Conservation (phyloP, 2,888 invertebrate genomes). For the Drosophila multiciliata region DNA sequence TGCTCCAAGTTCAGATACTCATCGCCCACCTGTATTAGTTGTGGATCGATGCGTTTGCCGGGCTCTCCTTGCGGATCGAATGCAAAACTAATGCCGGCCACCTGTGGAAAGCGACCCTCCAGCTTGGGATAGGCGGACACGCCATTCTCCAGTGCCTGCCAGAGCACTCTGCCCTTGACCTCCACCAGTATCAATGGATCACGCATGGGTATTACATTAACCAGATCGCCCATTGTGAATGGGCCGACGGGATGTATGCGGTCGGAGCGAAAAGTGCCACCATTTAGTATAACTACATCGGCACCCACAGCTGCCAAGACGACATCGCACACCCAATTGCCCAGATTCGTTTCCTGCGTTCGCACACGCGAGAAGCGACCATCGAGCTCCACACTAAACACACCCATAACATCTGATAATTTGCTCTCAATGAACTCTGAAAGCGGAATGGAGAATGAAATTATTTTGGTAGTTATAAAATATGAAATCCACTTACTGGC, state of each 20-base stretch:
- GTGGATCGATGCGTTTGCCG: slow-evolving; percentile 89
- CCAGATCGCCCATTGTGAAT: slow-evolving; percentile 93
- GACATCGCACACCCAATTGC: slow-evolving; percentile 93
- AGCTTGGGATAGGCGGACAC: slow-evolving; percentile 94
- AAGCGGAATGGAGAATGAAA: slow-evolving; percentile 22
- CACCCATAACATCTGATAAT: slow-evolving; percentile 93
- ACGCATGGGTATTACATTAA: slow-evolving; percentile 93
- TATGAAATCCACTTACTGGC: slow-evolving; percentile 78
- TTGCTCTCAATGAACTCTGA: slow-evolving; percentile 92
- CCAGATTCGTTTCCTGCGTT: slow-evolving; percentile 94
- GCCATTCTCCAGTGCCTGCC: slow-evolving; percentile 92
- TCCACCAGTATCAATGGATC: slow-evolving; percentile 92
- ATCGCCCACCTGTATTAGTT: slow-evolving; percentile 93
- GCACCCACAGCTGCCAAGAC: slow-evolving; percentile 93
- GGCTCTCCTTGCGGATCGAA: slow-evolving; percentile 90
- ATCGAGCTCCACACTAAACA: slow-evolving; percentile 94
- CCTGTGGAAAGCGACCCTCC: slow-evolving; percentile 95
- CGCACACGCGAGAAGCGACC: slow-evolving; percentile 93
- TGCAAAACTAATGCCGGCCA: slow-evolving; percentile 91
- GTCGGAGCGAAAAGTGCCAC: slow-evolving; percentile 87
- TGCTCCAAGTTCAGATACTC: slow-evolving; percentile 91
- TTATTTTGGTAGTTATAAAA: background rate
- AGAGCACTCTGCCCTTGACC: slow-evolving; percentile 89
- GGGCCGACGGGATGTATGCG: slow-evolving; percentile 91
- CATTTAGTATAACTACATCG: slow-evolving; percentile 93